Base-by-base conservation (phyloP, 2,113 vertebrate genomes). In the Telmatochromis brachygnathus region DNA sequence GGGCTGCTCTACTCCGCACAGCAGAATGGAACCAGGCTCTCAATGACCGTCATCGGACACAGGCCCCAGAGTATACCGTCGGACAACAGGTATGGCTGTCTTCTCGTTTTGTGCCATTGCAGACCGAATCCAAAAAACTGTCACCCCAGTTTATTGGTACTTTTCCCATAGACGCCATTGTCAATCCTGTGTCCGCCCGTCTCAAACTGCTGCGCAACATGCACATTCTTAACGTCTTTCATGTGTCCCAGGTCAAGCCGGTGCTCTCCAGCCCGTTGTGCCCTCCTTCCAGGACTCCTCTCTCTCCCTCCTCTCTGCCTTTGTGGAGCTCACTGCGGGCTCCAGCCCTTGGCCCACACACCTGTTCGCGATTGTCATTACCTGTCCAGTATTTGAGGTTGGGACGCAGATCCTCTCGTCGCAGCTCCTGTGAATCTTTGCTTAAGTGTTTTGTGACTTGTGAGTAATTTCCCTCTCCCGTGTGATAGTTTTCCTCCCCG, bases 281-380 rank as follows among this genome's bases (percentile, higher is more conserved):
- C 53, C 53, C 10, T 54, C 53, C n/a, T 23, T 54, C 1, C 6
- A 54, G 51, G 26, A 28, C 26, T 28, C 26, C 4, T 54, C n/a
- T 3, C 51, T 54, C 51, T 54, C 21, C 5, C 9, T 53, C 19
- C 19, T 21, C 51, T 53, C 51, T 53, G 51, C 51, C 51, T 53
- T 0, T 1, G 51, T 1, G 51, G 51, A 10, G 51, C 51, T n/a
- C 51, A 53, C 51, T 53, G 19, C 0, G 0, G 19, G 49, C 19
- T 53, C 49, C 49, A 0, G 49, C 19, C 47, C 47, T 51, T 51
- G 47, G 47, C 47, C 15, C 0, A 49, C 47, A 49, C 47, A 49
- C 47, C 47, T 49, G 47, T 49, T 19, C 4, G 0, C 15, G 7
- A 19, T 49, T 17, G 47, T 49, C 15, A 49, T 49, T 49, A 49